Evolutionary conservation across 2,797 vertebrate species (phyloP).

Genomic region (Pipistrellus kuhlii): DNA sequence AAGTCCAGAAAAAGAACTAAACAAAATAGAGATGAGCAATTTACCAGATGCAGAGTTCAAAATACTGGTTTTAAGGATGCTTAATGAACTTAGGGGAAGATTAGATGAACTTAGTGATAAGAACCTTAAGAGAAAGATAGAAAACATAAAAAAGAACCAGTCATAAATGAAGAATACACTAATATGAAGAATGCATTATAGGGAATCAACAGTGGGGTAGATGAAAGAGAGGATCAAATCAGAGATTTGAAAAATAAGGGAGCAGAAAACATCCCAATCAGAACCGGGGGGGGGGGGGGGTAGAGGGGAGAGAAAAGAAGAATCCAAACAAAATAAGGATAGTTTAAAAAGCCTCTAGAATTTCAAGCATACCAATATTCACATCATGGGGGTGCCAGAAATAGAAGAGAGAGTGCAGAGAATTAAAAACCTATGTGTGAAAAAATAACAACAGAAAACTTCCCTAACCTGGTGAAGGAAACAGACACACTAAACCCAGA

Average conservation of each 20-base stretch:
- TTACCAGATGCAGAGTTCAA: not conserved
- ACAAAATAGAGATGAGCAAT: not conserved
- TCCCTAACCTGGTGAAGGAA: not conserved
- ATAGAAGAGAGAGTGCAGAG: not conserved
- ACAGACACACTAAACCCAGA: not conserved
- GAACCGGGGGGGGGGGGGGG: not conserved
- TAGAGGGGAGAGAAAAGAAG: not conserved
- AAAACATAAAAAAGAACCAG: not conserved
- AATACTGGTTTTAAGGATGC: not conserved
- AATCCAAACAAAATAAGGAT: not conserved
- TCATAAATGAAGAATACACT: not conserved
- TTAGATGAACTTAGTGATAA: not conserved
- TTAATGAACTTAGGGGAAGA: not conserved
- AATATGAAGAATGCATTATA: not conserved
- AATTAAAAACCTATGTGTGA: not conserved
- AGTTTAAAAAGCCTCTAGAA: not conserved
- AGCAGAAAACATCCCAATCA: not conserved
- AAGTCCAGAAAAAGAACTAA: not conserved
- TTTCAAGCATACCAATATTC: not conserved
- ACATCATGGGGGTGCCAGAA: not conserved
- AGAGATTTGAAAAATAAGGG: not conserved
- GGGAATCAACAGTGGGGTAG: not conserved
- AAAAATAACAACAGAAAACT: not conserved
- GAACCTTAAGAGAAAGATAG: not conserved
- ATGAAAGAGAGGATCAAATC: not conserved